These are phyloP conservation scores for Euwallacea similis DNA, from an alignment of 1,140 invertebrate species.

Conservation along the genomic window DNA sequence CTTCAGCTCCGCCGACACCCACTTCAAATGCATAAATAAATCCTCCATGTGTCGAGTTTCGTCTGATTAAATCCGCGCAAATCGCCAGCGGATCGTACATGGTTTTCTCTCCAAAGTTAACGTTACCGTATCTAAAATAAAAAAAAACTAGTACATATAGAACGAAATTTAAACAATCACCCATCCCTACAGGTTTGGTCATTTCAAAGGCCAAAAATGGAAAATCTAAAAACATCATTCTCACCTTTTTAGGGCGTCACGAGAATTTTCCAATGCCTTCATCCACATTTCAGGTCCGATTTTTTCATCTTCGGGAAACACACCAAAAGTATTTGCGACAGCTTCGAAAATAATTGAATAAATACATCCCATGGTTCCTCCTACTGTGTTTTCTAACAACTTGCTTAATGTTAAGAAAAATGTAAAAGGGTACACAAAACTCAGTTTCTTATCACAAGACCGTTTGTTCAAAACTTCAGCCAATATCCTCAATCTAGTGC, in stretches of 20 bases:
- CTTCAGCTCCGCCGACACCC: conserved; percentile 58
- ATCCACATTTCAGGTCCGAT: conserved; percentile 42
- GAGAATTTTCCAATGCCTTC: conserved; percentile 40
- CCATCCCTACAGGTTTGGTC: too few species aligned
- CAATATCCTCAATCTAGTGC: conserved; percentile 61
- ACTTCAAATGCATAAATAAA: conserved; percentile 54
- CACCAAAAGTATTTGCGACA: conserved; percentile 45
- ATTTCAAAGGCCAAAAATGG: too few species aligned
- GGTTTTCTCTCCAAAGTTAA: conserved; percentile 60
- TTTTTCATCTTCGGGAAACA: conserved; percentile 37
- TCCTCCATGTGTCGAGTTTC: conserved; percentile 41
- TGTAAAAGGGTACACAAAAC: conserved; percentile 42
- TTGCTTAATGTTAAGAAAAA: conserved; percentile 48
- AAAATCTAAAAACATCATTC: background rate
- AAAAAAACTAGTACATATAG: conserved; percentile 1
- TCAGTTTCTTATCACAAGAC: conserved; percentile 41
- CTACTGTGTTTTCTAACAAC: conserved; percentile 45
- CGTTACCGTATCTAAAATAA: conserved; percentile 55
- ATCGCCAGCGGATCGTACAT: conserved; percentile 60
- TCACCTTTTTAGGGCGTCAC: conserved; percentile 24
- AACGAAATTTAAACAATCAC: background rate
- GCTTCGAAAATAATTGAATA: conserved; percentile 50
- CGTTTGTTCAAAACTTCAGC: conserved; percentile 55
- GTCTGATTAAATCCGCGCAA: conserved; percentile 45
- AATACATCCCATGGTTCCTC: conserved; percentile 46